Evolutionary conservation across 30 jellyfish, hydroid and myxozoan genomes (phyloP), one percentile per base, ranked within the genome.

Genomic region (Morbakka virulenta): DNA sequence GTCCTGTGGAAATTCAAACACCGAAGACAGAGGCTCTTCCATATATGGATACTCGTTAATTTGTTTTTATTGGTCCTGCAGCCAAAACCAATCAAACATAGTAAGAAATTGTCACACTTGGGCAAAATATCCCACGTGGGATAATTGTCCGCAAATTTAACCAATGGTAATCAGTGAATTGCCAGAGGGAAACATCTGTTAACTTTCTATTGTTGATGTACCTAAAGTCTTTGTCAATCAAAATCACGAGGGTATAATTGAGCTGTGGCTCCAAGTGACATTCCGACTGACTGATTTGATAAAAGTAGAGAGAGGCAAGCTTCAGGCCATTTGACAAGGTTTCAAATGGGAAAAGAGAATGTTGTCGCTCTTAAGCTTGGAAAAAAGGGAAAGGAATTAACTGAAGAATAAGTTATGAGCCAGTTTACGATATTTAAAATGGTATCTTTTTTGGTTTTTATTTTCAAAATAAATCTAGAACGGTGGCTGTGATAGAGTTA

Each of bases 1-100:
- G 99, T 86, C 77, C 94, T 88, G 62, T 91, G 81, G 97, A 88
- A 90, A 79, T 89, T 82, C 89, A 84, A 89, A 74, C 94, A 77
- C 96, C 96, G 76, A 88, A 85, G 31, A 65, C 77, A 61, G 86
- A 73, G 77, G 76, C 82, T 81, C 76, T 80, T 82, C 94, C 94
- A 69, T 41, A 82, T 82, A 82, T 82, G 94, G 94, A 80, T 48
- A 79, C 87, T 51, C 72, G 51, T 82, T 74, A 69, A 82, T 69
- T 82, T 82, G 72, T 84, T 82, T 82, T 82, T 82, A 82, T 48
- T 77, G 94, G 86, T 68, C 65, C 87, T 84, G 64, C 68, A 82
- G 73, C 62, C 63, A 80, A 71, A 82, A 85, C 72, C 94, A 84
- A 82, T 69, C 73, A 82, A 82, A 82, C 94, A 82, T 76, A 84